Conservation (phyloP, 1,140 invertebrate genomes). For the Zaprionus tsacasi region DNA sequence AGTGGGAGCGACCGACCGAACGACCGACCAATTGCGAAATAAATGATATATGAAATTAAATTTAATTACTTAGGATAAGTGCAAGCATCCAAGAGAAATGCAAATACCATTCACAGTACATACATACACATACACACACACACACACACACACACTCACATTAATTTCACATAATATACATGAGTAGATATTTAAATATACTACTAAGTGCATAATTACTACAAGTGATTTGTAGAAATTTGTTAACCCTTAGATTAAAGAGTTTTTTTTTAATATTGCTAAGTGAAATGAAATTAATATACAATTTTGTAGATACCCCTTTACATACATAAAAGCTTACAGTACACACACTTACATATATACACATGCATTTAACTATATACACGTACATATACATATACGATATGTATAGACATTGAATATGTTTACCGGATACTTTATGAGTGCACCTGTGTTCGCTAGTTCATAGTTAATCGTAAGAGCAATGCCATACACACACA, state of each 20-base stretch:
- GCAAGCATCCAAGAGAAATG: conserved; percentile 14
- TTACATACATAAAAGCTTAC: conserved; percentile 9
- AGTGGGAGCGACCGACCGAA: conserved; percentile 75
- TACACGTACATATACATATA: conserved; percentile 26
- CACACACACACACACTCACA: conserved; percentile 6
- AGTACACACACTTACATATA: conserved; percentile 14
- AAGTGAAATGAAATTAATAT: conserved; percentile 10
- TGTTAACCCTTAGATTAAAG: conserved; percentile 18
- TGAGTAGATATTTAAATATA: conserved; percentile 4
- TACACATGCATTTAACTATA: conserved; percentile 14
- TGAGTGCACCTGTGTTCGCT: conserved; percentile 81
- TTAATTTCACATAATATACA: not conserved
- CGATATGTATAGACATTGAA: conserved; percentile 32
- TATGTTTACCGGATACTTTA: conserved; percentile 79
- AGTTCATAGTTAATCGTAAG: conserved; percentile 54
- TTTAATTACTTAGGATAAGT: conserved; percentile 31
- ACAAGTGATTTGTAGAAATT: conserved; percentile 17
- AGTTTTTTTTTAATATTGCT: conserved; percentile 21
- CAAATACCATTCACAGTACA: conserved; percentile 11
- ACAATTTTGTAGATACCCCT: not conserved
- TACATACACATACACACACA: conserved; percentile 7
- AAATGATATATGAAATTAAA: conserved; percentile 30
- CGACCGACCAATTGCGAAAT: conserved; percentile 76
- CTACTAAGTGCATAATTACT: conserved; percentile 10
- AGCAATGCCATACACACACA: conserved; percentile 23